phyloP scores from a whole-genome alignment of 2,797 vertebrate species.

The Lepilemur ruficaudatus region DNA sequence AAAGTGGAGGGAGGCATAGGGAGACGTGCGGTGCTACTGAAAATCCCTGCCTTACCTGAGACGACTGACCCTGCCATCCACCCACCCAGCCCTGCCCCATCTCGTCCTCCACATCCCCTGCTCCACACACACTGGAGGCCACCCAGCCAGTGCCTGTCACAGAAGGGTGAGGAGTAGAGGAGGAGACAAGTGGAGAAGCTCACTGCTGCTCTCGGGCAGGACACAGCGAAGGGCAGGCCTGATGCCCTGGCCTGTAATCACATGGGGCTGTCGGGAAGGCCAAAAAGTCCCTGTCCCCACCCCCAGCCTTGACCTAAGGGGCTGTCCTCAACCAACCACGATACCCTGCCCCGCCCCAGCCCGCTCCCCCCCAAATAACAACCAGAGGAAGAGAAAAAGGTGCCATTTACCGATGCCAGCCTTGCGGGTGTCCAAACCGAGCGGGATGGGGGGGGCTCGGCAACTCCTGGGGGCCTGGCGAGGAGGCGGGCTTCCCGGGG shows the following conservation, averaged over 20 bases:
- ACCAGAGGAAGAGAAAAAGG: conserved; percentile 80
- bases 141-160: not conserved
- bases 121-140: not conserved
- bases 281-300: conserved; percentile 34
- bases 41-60: conserved; percentile 77
- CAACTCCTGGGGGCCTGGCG: conserved; percentile 78
- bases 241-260: not conserved
- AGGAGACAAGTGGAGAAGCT: not conserved
- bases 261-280: not conserved
- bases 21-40: conserved; percentile 59
- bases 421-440: conserved; percentile 78
- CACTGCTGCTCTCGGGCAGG: not conserved
- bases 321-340: conserved; percentile 67
- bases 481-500: conserved; percentile 78
- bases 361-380: conserved; percentile 72
- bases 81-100: not conserved
- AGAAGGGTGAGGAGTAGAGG: conserved; percentile 15
- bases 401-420: conserved; percentile 78
- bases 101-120: conserved; percentile 49
- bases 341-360: conserved; percentile 70
- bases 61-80: conserved; percentile 50
- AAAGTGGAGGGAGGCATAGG: conserved; percentile 36
- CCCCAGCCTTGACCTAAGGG: conserved; percentile 67
- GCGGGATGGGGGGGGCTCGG: conserved; percentile 74
- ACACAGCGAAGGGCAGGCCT: not conserved